Conservation (phyloP, 1,140 invertebrate species). For the Heliconius hermathena region DNA sequence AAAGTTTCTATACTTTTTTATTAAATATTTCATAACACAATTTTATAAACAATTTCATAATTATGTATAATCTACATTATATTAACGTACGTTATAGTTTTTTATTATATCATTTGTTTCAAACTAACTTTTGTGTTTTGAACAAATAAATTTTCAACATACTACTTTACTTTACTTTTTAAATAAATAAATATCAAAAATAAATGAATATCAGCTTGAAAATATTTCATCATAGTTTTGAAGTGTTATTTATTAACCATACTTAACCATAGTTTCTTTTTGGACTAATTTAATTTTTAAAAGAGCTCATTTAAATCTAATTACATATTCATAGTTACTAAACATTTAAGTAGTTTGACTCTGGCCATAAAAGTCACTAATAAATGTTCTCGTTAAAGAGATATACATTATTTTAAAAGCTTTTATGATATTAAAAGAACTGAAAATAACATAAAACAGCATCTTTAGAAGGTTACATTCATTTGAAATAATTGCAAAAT, state of each 20-base stretch:
- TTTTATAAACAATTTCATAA: too few species aligned
- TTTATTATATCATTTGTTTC: too few species aligned
- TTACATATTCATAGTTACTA: constrained; percentile 4
- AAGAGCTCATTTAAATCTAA: constrained; percentile 6
- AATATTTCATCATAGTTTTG: not conserved
- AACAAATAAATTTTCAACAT: too few species aligned
- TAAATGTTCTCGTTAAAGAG: not conserved
- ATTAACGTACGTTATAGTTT: too few species aligned
- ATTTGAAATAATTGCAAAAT: not conserved
- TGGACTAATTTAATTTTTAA: not conserved
- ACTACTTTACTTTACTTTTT: not conserved
- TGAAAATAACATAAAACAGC: constrained; percentile 11
- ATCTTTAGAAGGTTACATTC: not conserved
- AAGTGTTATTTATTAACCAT: not conserved
- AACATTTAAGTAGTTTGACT: constrained; percentile 1
- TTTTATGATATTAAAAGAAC: constrained; percentile 12
- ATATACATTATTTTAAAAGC: constrained; percentile 12
- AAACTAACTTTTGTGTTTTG: too few species aligned
- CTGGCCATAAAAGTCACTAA: constrained; percentile 21
- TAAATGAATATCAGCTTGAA: not conserved
- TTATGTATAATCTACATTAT: too few species aligned
- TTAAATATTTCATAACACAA: too few species aligned
- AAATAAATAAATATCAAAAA: not conserved
- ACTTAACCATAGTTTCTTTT: not conserved
- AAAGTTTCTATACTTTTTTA: too few species aligned